Evolutionary conservation across 2,888 invertebrate genomes (phyloP).

Genomic region (Troilus luridus): DNA sequence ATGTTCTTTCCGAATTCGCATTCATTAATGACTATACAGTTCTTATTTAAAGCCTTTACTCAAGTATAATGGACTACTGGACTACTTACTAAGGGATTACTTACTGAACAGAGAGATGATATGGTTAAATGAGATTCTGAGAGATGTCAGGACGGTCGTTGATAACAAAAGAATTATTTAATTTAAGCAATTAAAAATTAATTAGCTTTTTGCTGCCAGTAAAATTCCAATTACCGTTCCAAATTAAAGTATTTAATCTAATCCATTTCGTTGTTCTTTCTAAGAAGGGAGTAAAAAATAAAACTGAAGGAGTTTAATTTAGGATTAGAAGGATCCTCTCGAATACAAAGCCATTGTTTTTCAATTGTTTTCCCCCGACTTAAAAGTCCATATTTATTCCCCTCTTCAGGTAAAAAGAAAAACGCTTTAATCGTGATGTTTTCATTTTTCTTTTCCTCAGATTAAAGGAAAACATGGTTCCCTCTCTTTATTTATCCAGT

Average conservation of each 20-base stretch:
- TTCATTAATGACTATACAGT: too few relatives aligned
- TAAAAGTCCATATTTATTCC: constrained; percentile 30
- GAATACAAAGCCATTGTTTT: constrained; percentile 31
- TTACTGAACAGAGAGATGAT: background rate
- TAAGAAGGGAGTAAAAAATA: background rate
- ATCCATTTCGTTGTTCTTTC: background rate
- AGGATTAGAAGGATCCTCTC: constrained; percentile 18
- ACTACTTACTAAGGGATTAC: too few relatives aligned
- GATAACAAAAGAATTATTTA: background rate
- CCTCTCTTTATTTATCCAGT: constrained; percentile 38
- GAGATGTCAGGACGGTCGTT: background rate
- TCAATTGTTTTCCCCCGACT: background rate
- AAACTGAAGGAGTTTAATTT: constrained; percentile 6
- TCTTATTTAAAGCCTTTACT: too few relatives aligned
- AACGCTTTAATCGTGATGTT: constrained; percentile 34
- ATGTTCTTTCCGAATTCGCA: too few relatives aligned
- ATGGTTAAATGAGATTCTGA: background rate
- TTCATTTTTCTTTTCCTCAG: constrained; percentile 44
- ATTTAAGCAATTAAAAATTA: background rate
- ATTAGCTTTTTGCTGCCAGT: background rate
- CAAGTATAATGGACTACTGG: too few relatives aligned
- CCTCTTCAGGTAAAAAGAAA: background rate
- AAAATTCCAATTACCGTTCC: background rate
- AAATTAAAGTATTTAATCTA: constrained; percentile 9
- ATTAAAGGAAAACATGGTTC: constrained; percentile 46